phyloP scores from a whole-genome alignment of 2,888 invertebrate genomes.

The Marasmarcha lunaedactyla region DNA sequence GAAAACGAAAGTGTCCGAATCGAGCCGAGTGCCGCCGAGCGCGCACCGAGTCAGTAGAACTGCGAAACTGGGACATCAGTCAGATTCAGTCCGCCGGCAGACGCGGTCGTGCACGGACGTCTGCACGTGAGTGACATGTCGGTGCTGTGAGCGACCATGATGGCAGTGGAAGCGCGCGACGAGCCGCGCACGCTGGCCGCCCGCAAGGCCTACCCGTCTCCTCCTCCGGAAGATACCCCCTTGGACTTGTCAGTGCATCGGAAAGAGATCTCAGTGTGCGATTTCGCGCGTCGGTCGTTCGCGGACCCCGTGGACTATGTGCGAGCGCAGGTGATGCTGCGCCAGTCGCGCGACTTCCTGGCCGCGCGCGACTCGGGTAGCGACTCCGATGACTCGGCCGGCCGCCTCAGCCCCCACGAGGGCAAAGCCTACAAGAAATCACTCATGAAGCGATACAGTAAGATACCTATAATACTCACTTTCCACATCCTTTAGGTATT shows the following conservation, averaged over 20 bases:
- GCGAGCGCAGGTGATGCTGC: slow-evolving; percentile 58
- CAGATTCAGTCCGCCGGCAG: slow-evolving; percentile 71
- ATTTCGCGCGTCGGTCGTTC: slow-evolving; percentile 60
- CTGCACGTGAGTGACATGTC: slow-evolving; percentile 53
- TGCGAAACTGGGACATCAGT: slow-evolving; percentile 76
- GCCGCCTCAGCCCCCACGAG: slow-evolving; percentile 73
- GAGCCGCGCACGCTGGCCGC: slow-evolving; percentile 63
- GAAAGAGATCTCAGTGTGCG: slow-evolving; percentile 60
- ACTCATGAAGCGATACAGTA: slow-evolving; percentile 93
- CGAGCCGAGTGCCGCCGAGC: slow-evolving; percentile 63
- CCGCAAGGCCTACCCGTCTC: slow-evolving; percentile 60
- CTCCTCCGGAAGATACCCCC: slow-evolving; percentile 71
- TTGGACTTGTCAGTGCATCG: slow-evolving; percentile 80
- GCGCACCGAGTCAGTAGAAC: slow-evolving; percentile 69
- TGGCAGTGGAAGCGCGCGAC: slow-evolving; percentile 62
- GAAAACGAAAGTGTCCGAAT: slow-evolving; percentile 70
- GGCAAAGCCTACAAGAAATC: slow-evolving; percentile 89
- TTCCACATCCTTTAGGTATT: background rate
- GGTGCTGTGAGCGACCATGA: slow-evolving; percentile 56
- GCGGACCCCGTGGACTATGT: slow-evolving; percentile 63
- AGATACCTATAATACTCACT: slow-evolving; percentile 43
- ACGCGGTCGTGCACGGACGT: slow-evolving; percentile 62
- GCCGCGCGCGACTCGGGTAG: slow-evolving; percentile 76
- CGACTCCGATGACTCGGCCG: slow-evolving; percentile 86
- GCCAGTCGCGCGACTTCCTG: slow-evolving; percentile 61